Base-by-base conservation (phyloP, 2,113 vertebrate genomes). In the Dicrurus megarhynchus region DNA sequence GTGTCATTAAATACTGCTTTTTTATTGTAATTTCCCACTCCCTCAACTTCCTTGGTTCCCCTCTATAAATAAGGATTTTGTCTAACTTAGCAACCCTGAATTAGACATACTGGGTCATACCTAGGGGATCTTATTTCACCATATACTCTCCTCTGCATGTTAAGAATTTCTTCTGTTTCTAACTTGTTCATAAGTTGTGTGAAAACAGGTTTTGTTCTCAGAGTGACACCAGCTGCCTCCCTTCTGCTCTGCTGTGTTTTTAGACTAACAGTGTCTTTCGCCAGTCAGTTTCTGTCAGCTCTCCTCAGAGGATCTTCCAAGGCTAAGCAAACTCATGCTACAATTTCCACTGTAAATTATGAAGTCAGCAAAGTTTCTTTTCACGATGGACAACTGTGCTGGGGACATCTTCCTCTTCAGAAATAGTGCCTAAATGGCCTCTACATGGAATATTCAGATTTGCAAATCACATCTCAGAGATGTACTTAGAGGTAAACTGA, bases 321-420 rank as follows among this genome's bases (percentile, higher is more conserved):
- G 13, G 16, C 73, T 88, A 57, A 94, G 37, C 20, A 88, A 88
- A 63, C n/a, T 56, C 73, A 39, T n/a, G 68, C 8, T 91, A 41
- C 68, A 67, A 92, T 92, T 94, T 95, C 82, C 63, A 82, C 57
- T 74, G 33, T 14, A 63, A 91, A 92, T 74, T 75, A 90, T 74
- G n/a, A 94, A 94, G 49, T 41, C 61, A 88, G 82, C 2, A 88
- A 56, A 87, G 44, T 32, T 89, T 93, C 76, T 96, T 28, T 78
- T 93, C 70, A 61, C 41, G 59, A n/a, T n/a, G 19, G n/a, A 64
- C 27, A 32, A 84, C 13, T 71, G 49, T 9, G 37, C 27, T 80
- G 35, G 33, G 46, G 60, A 63, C 70, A 84, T 9, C n/a, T 64
- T 77, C 19, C n/a, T 94, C 61, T 89, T 61, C 46, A 93, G 70